Base-by-base conservation (phyloP, 1,140 invertebrate genomes). In the Formica exsecta region DNA sequence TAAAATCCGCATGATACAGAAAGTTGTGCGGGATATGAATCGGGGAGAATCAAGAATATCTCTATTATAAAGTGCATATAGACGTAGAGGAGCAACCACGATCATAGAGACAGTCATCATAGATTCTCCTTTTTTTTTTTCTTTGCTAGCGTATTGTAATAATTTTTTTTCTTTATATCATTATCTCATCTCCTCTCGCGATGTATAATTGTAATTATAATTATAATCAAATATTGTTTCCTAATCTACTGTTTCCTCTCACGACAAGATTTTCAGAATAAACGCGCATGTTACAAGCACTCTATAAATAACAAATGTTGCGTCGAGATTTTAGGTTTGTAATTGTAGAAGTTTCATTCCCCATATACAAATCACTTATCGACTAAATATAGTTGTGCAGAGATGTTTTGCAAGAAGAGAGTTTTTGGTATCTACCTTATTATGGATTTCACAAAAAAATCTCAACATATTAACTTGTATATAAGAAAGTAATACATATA, bases 11-110 rank as follows among this genome's bases (percentile, higher is more conserved):
- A 80, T 75, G 25, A 71, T 70, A 85, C 29, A 77, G 70, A 83
- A 90, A 79, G 68, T 62, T 74, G 62, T 54, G 51, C 48, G 76
- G 62, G 68, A 89, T 90, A 87, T 81, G 85, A 85, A 29, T 71
- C 44, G 16, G 5, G 61, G 3, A n/a, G 2, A 36, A 19, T 85
- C 32, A 4, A 85, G 44, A 62, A 75, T 57, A 70, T 48, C 59
- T 25, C 71, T 36, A 71, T 84, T 84, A 81, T 85, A 85, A 90
- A 87, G 74, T 86, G 59, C 57, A 79, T 36, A 61, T 48, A 75
- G 32, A 57, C 25, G 64, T 73, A 48, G 44, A 90, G 61, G 81
- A 90, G 66, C 84, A 80, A 81, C 62, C 65, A 68, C 66, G 74
- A 85, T 61, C 77, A 89, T 36, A 41, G 9, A 44, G 9, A 59